A percentile compares a stretch with the other conserved stretches of the same genome.
Evolutionary conservation across 2,113 vertebrate genomes (phyloP).

Genomic region (Lophotis ruficrista): DNA sequence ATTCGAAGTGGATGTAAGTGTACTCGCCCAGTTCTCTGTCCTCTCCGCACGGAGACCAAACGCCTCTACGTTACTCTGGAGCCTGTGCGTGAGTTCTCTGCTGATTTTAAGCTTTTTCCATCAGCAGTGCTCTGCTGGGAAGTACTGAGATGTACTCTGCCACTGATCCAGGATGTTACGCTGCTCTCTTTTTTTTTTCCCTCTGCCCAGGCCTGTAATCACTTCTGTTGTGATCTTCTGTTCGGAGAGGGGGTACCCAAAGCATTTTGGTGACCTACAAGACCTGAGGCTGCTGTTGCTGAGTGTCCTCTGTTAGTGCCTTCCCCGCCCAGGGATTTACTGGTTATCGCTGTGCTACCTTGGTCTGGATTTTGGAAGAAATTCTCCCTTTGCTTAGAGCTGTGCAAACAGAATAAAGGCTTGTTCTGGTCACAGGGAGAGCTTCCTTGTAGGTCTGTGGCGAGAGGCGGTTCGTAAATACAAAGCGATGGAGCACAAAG

Average conservation of each 20-base stretch:
- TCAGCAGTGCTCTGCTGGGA: background rate
- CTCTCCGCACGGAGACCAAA: background rate
- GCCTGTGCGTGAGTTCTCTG: background rate
- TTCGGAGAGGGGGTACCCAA: background rate
- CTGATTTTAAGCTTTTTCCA: background rate
- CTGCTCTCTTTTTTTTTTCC: background rate
- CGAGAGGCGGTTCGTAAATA: background rate
- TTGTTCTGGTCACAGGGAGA: background rate
- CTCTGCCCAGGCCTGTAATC: background rate
- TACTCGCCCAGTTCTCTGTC: background rate
- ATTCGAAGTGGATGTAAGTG: fast-evolving
- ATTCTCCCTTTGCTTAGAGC: background rate
- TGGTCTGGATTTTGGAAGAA: fast-evolving
- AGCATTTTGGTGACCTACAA: fast-evolving
- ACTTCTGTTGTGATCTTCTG: background rate
- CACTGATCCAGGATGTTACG: fast-evolving
- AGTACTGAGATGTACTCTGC: background rate
- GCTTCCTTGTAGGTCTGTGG: background rate
- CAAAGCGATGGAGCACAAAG: slow-evolving; percentile 28
- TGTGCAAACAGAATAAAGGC: background rate
- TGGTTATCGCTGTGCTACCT: background rate
- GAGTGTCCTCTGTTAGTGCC: fast-evolving
- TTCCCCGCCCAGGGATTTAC: fast-evolving
- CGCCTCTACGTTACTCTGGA: fast-evolving
- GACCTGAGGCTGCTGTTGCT: fast-evolving